These are phyloP conservation scores for Peribatodes rhomboidaria DNA, from an alignment of 2,888 invertebrate genomes.

Conservation along the genomic window DNA sequence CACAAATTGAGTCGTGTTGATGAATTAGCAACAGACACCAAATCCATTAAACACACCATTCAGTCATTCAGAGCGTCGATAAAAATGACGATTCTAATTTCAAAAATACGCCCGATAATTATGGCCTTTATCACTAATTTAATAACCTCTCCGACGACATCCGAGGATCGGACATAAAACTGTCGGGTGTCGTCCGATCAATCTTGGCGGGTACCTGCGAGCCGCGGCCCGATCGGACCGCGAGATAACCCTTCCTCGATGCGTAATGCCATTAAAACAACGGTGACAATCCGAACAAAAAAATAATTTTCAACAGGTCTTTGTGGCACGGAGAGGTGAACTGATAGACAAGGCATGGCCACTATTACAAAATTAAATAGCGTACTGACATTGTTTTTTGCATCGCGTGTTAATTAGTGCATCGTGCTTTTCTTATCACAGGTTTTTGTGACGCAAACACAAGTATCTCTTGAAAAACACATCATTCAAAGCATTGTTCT, in stretches of 20 bases:
- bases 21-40: constrained; percentile 21
- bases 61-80: constrained; percentile 49
- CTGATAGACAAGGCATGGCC: constrained; percentile 10
- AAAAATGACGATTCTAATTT: constrained; percentile 59
- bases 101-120: constrained; percentile 62
- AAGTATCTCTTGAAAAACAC: background rate
- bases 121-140: constrained; percentile 76
- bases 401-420: background rate
- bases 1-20: constrained; percentile 18
- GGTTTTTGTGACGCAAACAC: background rate
- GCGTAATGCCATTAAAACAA: constrained; percentile 87
- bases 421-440: background rate
- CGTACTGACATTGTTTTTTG: background rate
- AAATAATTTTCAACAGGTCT: constrained; percentile 84
- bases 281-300: constrained; percentile 85
- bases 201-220: constrained; percentile 80
- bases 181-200: constrained; percentile 81
- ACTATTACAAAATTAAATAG: background rate
- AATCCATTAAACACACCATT: constrained; percentile 55
- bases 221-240: constrained; percentile 73
- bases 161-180: constrained; percentile 78
- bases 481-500: background rate
- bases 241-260: constrained; percentile 84
- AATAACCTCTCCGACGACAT: constrained; percentile 83
- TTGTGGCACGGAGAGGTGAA: constrained; percentile 48